Percentiles rank a stretch among this genome's conserved stretches.
Evolutionary conservation across 2,113 vertebrate genomes (phyloP).

Genomic region (Tyrannus savana): DNA sequence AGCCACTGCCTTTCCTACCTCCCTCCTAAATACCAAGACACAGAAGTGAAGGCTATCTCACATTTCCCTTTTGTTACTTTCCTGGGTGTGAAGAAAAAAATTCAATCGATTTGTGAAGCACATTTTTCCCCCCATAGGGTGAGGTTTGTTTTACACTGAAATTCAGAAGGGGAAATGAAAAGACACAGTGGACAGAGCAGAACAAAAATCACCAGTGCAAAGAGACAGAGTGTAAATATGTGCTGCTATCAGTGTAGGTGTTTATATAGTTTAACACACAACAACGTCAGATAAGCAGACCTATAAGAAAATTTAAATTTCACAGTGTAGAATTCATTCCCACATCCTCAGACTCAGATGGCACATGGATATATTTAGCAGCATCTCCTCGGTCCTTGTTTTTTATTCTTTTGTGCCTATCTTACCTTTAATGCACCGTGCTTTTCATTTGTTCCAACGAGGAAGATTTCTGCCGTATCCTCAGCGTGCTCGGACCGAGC

Average conservation of each 20-base stretch:
- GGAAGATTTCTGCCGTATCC: slow-evolving; percentile 86
- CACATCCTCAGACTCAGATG: fast-evolving
- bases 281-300: neutral
- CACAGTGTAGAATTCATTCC: neutral
- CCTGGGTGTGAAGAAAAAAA: neutral
- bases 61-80: neutral
- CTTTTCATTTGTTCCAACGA: slow-evolving; percentile 74
- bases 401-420: neutral
- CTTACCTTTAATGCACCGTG: slow-evolving; percentile 82
- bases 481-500: slow-evolving; percentile 80
- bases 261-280: neutral
- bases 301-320: neutral
- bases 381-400: neutral
- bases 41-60: neutral
- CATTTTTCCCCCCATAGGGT: neutral
- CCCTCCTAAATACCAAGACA: neutral
- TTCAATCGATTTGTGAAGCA: neutral
- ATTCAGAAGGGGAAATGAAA: neutral
- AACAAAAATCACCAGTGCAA: neutral
- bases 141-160: neutral
- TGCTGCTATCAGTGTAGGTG: neutral
- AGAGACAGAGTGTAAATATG: neutral
- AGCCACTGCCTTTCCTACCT: neutral
- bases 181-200: neutral
- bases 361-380: neutral